A percentile compares a stretch with the other conserved stretches of the same genome.
These are phyloP conservation scores for Apamea crenata DNA, from an alignment of 2,888 invertebrate genomes.

Conservation along the genomic window DNA sequence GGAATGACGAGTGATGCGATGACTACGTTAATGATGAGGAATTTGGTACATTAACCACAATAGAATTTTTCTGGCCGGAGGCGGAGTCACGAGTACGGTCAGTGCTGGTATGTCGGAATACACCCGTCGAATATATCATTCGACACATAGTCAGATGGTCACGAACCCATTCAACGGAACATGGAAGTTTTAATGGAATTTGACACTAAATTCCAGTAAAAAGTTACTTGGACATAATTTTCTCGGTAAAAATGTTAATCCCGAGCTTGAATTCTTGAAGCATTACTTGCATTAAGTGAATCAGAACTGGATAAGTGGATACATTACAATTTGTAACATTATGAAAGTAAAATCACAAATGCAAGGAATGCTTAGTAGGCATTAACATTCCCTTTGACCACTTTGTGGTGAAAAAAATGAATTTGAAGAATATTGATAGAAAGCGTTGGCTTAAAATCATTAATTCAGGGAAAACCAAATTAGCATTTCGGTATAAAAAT, in stretches of 20 bases:
- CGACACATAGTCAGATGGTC: slow-evolving; percentile 79
- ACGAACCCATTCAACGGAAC: slow-evolving; percentile 79
- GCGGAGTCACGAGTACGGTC: slow-evolving; percentile 81
- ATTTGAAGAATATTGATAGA: slow-evolving; percentile 30
- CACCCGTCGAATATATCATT: slow-evolving; percentile 77
- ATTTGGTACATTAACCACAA: slow-evolving; percentile 89
- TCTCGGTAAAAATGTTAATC: slow-evolving; percentile 33
- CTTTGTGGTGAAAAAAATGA: neutral
- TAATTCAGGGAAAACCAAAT: slow-evolving; percentile 19
- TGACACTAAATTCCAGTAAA: slow-evolving; percentile 70
- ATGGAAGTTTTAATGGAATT: slow-evolving; percentile 71
- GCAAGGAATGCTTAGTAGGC: slow-evolving; percentile 13
- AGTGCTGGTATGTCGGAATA: slow-evolving; percentile 79
- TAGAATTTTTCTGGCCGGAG: slow-evolving; percentile 88
- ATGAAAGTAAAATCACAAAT: slow-evolving; percentile 28
- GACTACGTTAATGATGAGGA: slow-evolving; percentile 86
- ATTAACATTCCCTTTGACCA: slow-evolving; percentile 32
- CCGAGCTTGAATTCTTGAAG: slow-evolving; percentile 41
- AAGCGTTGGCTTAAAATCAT: slow-evolving; percentile 16
- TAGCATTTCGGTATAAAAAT: slow-evolving; percentile 13
- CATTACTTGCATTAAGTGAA: slow-evolving; percentile 46
- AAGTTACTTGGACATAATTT: slow-evolving; percentile 35
- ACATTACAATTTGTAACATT: slow-evolving; percentile 30
- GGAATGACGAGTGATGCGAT: slow-evolving; percentile 78
- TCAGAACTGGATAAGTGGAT: slow-evolving; percentile 36